phyloP scores from a whole-genome alignment of 2,888 invertebrate species.

The Encarsia formosa region DNA sequence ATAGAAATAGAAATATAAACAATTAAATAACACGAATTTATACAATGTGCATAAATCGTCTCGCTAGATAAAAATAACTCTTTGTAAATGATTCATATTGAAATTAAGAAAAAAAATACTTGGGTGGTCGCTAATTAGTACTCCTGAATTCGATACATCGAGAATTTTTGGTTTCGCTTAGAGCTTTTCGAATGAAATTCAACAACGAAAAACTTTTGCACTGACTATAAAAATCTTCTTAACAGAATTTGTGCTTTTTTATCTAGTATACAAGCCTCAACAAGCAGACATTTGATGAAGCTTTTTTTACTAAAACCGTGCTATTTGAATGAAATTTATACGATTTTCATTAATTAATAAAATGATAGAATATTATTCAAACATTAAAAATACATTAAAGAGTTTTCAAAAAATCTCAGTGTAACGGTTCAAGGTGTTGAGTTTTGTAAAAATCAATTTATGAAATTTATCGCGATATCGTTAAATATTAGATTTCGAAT shows the following conservation, averaged over 20 bases:
- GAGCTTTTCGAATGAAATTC: conserved; percentile 13
- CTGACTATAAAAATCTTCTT: neutral
- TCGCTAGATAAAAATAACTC: conserved; percentile 2
- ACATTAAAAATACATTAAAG: neutral
- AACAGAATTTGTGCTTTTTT: neutral
- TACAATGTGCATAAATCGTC: conserved; percentile 14
- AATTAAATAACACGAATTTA: conserved; percentile 8
- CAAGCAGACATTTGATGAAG: too few species aligned
- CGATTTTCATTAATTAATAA: too few species aligned
- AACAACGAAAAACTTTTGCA: conserved; percentile 22
- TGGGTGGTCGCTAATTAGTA: conserved; percentile 3
- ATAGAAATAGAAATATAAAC: conserved; percentile 4
- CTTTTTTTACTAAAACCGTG: too few species aligned
- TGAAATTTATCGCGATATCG: neutral
- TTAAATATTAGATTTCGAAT: neutral
- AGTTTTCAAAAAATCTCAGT: conserved; percentile 5
- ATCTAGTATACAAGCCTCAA: too few species aligned
- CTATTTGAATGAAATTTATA: neutral
- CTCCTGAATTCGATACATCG: conserved; percentile 18
- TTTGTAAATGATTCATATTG: neutral
- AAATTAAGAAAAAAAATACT: neutral
- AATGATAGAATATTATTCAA: neutral
- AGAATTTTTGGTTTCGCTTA: conserved; percentile 6
- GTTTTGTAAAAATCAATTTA: neutral
- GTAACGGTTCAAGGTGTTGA: conserved; percentile 16